Evolutionary conservation across 2,113 vertebrate species (phyloP).

Genomic region (Amblyopsis rosae): DNA sequence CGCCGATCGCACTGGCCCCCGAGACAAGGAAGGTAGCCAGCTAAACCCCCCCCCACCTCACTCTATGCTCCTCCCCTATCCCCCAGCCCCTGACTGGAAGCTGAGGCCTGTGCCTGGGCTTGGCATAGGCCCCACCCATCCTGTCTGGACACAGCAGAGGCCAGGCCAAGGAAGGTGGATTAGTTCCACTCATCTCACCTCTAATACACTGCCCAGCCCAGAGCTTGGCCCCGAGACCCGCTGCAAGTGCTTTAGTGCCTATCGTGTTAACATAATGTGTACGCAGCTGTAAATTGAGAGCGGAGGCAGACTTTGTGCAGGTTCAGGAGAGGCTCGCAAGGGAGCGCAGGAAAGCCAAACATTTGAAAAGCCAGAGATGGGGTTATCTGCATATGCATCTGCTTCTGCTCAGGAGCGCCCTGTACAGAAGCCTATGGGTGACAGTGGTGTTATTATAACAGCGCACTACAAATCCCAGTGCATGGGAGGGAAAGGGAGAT

Average conservation of each 20-base stretch:
- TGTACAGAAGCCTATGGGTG: conserved; percentile 23
- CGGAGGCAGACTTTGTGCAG: conserved; percentile 11
- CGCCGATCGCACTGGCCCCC: conserved; percentile 89
- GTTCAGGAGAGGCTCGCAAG: conserved; percentile 12
- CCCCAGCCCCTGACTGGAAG: conserved; percentile 73
- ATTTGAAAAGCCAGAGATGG: conserved; percentile 28
- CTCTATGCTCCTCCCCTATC: conserved; percentile 68
- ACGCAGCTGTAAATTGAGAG: conserved; percentile 27
- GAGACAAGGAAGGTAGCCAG: conserved; percentile 86
- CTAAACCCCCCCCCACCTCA: conserved; percentile 57
- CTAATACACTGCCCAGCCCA: conserved; percentile 30
- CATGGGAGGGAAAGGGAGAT: conserved; percentile 49
- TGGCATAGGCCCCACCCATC: conserved; percentile 66
- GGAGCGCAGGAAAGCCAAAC: background rate
- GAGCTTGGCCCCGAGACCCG: conserved; percentile 33
- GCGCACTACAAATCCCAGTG: conserved; percentile 34
- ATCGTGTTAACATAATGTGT: conserved; percentile 21
- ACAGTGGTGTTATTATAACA: conserved; percentile 52
- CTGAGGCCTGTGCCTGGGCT: conserved; percentile 59
- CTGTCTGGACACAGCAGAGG: conserved; percentile 51
- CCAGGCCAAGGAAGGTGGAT: conserved; percentile 44
- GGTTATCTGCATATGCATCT: conserved; percentile 43
- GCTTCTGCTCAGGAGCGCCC: conserved; percentile 48
- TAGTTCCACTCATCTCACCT: conserved; percentile 60
- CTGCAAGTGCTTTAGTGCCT: conserved; percentile 12